phyloP scores from a whole-genome alignment of 2,797 vertebrate species.

The Iguana delicatissima region DNA sequence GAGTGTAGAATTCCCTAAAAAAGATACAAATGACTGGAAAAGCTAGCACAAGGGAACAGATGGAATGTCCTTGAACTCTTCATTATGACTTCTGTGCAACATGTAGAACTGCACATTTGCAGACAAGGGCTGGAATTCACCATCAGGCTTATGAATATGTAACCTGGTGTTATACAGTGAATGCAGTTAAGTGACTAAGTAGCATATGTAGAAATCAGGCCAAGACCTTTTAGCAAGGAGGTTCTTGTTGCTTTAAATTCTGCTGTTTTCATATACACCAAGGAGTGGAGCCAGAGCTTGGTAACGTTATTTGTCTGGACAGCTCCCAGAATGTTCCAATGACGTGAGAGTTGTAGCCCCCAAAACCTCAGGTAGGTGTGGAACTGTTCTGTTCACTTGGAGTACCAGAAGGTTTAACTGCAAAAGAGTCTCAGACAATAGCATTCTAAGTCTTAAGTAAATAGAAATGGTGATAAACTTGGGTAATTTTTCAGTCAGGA shows the following conservation, averaged over 20 bases:
- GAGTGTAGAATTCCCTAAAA: background rate
- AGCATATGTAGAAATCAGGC: no score
- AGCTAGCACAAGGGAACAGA: background rate
- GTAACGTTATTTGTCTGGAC: no score
- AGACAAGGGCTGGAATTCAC: background rate
- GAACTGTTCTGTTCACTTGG: background rate
- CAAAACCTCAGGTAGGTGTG: background rate
- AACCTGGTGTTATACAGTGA: no score
- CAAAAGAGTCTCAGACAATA: no score
- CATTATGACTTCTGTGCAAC: background rate
- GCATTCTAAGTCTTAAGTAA: background rate
- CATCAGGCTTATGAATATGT: background rate
- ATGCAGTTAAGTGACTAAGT: no score
- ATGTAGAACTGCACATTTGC: background rate
- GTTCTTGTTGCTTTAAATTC: no score
- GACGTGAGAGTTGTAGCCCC: no score
- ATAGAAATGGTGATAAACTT: background rate
- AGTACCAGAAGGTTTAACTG: no score
- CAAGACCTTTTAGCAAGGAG: no score
- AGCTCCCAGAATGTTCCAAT: no score
- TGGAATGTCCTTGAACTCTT: background rate
- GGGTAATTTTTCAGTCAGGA: background rate
- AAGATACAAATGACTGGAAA: background rate
- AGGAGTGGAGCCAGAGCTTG: no score
- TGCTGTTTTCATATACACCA: no score